phyloP scores from a whole-genome alignment of 2,113 vertebrate genomes.

The Prinia subflava region DNA sequence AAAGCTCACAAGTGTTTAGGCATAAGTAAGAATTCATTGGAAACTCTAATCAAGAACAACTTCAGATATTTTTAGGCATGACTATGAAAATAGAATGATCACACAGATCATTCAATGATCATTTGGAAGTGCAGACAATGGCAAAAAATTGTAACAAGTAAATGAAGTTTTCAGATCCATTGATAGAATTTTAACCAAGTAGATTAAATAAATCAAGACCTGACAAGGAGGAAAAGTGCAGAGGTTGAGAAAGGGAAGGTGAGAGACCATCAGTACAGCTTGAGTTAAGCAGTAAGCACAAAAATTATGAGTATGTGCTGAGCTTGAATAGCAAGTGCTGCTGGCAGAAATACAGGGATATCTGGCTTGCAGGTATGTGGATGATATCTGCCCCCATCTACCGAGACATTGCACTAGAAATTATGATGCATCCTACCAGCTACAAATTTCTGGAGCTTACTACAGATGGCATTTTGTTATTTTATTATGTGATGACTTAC shows the following conservation, averaged over 20 bases:
- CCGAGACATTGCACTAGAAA: neutral
- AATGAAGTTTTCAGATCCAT: neutral
- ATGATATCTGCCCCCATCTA: neutral
- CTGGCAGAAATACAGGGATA: neutral
- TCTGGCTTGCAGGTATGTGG: neutral
- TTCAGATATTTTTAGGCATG: neutral
- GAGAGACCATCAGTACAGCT: neutral
- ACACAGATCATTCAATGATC: neutral
- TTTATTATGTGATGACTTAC: neutral
- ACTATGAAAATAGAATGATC: neutral
- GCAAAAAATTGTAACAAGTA: neutral
- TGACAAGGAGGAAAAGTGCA: neutral
- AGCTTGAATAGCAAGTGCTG: neutral
- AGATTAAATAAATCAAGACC: neutral
- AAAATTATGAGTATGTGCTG: neutral
- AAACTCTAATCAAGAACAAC: neutral
- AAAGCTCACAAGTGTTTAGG: neutral
- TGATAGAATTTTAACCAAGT: neutral
- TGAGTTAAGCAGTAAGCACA: neutral
- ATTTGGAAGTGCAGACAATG: neutral
- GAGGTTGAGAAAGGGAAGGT: neutral
- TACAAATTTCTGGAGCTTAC: neutral
- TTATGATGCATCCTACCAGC: neutral
- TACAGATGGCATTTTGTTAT: neutral
- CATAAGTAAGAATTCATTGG: neutral